Conservation (phyloP, 1,140 invertebrate species). For the Polypedilum pembai region DNA sequence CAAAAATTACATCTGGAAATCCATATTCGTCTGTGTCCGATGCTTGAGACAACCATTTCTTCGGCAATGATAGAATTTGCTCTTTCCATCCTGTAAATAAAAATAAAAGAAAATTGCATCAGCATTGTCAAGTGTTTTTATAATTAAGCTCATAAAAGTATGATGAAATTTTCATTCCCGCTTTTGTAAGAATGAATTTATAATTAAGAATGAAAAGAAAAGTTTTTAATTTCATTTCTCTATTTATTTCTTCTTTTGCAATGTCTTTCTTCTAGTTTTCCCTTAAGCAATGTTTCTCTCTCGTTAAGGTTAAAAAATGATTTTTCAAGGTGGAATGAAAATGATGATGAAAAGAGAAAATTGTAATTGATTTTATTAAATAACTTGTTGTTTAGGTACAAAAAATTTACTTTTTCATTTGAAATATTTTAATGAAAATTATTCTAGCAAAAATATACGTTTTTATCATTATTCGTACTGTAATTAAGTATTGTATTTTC, state of each 20-base stretch:
- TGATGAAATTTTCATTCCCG: background rate
- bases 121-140: background rate
- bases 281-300: too few relatives aligned
- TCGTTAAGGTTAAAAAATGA: too few relatives aligned
- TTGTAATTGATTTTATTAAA: too few relatives aligned
- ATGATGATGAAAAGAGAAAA: too few relatives aligned
- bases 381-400: too few relatives aligned
- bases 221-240: background rate
- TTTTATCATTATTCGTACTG: too few relatives aligned
- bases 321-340: too few relatives aligned
- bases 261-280: background rate
- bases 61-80: constrained; percentile 55
- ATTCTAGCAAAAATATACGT: too few relatives aligned
- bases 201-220: background rate
- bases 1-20: constrained; percentile 43
- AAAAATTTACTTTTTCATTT: too few relatives aligned
- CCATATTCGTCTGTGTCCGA: constrained; percentile 46
- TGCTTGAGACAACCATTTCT: constrained; percentile 56
- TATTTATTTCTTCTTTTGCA: background rate
- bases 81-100: constrained; percentile 56
- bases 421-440: too few relatives aligned
- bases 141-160: background rate
- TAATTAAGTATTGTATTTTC: too few relatives aligned
- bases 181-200: background rate
- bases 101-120: constrained; percentile 32